Percentiles rank a stretch among this genome's conserved stretches.
Conservation (phyloP, 2,888 invertebrate genomes). For the Aelia acuminata region DNA sequence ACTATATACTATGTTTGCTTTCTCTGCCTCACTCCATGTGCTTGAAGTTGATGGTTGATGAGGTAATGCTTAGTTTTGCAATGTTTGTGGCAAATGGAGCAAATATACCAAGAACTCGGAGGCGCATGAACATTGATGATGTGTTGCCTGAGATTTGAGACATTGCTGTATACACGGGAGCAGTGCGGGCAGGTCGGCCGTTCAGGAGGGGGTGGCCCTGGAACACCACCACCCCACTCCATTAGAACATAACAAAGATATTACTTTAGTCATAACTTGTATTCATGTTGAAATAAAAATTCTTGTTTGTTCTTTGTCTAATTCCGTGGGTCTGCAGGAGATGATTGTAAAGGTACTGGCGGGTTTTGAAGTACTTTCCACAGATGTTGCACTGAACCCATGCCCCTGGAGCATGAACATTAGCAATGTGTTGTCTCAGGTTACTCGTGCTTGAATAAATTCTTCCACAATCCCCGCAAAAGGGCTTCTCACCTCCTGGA, state of each 20-base stretch:
- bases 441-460: conserved; percentile 73
- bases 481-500: conserved; percentile 66
- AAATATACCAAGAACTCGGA: conserved; percentile 80
- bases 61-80: conserved; percentile 84
- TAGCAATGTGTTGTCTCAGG: conserved; percentile 83
- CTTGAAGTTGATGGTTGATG: conserved; percentile 82
- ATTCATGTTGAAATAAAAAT: conserved; percentile 57
- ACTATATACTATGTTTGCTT: conserved; percentile 45
- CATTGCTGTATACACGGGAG: conserved; percentile 67
- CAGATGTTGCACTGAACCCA: conserved; percentile 82
- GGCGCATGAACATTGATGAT: conserved; percentile 82
- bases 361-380: conserved; percentile 83
- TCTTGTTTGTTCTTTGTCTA: conserved; percentile 72
- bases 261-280: conserved; percentile 46
- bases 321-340: conserved; percentile 83
- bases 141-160: conserved; percentile 82
- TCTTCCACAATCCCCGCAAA: conserved; percentile 68
- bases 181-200: conserved; percentile 68
- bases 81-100: conserved; percentile 80
- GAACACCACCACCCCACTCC: conserved; percentile 64
- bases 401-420: conserved; percentile 80
- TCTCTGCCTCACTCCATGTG: conserved; percentile 80
- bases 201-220: conserved; percentile 64
- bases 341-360: conserved; percentile 83
- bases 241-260: conserved; percentile 59